phyloP scores from a whole-genome alignment of 2,113 vertebrate species.

The Corydoras maculifer region DNA sequence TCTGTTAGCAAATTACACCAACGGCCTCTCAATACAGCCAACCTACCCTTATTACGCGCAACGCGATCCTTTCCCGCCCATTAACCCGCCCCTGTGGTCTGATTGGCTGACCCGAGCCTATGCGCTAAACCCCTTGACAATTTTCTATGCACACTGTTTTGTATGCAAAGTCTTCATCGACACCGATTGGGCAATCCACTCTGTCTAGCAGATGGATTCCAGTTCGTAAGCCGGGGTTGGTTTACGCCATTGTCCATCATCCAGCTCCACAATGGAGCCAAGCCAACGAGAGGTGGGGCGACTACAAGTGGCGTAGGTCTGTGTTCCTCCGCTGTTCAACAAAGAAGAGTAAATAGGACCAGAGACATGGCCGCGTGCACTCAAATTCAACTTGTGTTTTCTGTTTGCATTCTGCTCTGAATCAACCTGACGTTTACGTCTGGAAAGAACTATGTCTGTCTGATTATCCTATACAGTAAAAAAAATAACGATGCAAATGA shows the following conservation, averaged over 20 bases:
- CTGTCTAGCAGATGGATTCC: slow-evolving; percentile 15
- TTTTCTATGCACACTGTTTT: slow-evolving; percentile 20
- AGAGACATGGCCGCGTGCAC: not conserved
- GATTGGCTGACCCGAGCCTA: slow-evolving; percentile 23
- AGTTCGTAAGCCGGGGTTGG: slow-evolving; percentile 28
- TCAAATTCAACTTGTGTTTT: no score
- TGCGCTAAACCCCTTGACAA: not conserved
- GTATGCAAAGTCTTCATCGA: slow-evolving; percentile 37
- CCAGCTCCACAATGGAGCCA: slow-evolving; percentile 23
- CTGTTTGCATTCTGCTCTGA: no score
- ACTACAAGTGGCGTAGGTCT: slow-evolving; percentile 30
- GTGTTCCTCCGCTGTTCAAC: slow-evolving; percentile 45
- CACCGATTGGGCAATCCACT: slow-evolving; percentile 42
- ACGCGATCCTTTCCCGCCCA: slow-evolving; percentile 28
- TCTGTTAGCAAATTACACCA: slow-evolving; percentile 46
- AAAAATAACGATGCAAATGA: no score
- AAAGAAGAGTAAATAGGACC: slow-evolving; percentile 32
- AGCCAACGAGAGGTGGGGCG: slow-evolving; percentile 26
- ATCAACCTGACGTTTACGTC: no score
- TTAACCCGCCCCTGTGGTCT: slow-evolving; percentile 33
- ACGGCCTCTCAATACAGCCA: slow-evolving; percentile 64
- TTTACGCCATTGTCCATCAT: slow-evolving; percentile 25
- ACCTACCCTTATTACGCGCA: slow-evolving; percentile 57
- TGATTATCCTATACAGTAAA: no score
- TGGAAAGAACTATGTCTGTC: no score